Conservation (phyloP, 2,797 vertebrate species). For the Tragopan temminckii region DNA sequence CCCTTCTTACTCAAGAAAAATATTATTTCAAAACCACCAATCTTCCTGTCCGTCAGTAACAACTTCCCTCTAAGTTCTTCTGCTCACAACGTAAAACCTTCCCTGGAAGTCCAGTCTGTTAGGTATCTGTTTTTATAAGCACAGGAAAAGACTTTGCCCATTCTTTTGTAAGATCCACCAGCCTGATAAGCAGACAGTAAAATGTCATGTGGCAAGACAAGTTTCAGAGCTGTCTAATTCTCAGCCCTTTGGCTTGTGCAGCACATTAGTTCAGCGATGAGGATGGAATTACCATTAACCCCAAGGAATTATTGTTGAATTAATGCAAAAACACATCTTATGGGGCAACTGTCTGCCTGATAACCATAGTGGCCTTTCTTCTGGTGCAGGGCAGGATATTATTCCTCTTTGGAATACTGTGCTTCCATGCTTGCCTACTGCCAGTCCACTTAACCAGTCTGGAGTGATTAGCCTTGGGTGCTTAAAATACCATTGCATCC, state of each 20-base stretch:
- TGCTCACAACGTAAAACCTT: background rate
- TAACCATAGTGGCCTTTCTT: background rate
- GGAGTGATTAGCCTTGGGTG: background rate
- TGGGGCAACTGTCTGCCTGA: background rate
- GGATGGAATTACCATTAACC: background rate
- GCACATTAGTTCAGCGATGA: background rate
- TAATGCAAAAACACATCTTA: background rate
- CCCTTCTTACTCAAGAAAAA: background rate
- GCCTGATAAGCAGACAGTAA: background rate
- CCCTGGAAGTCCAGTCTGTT: background rate
- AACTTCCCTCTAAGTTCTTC: background rate
- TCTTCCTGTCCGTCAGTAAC: background rate
- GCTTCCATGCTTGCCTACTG: background rate
- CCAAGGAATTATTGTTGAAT: background rate
- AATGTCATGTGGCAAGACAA: background rate
- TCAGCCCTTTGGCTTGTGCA: background rate
- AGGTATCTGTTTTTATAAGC: background rate
- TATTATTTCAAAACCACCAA: background rate
- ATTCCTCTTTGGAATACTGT: background rate
- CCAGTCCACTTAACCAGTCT: background rate
- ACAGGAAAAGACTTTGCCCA: background rate
- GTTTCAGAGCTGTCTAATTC: background rate
- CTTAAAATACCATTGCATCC: background rate
- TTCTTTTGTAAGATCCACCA: background rate
- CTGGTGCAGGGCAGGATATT: background rate